A percentile compares a stretch with the other conserved stretches of the same genome.
These are phyloP conservation scores for Microcebus griseorufus DNA, from an alignment of 2,113 vertebrate species.

Conservation along the genomic window DNA sequence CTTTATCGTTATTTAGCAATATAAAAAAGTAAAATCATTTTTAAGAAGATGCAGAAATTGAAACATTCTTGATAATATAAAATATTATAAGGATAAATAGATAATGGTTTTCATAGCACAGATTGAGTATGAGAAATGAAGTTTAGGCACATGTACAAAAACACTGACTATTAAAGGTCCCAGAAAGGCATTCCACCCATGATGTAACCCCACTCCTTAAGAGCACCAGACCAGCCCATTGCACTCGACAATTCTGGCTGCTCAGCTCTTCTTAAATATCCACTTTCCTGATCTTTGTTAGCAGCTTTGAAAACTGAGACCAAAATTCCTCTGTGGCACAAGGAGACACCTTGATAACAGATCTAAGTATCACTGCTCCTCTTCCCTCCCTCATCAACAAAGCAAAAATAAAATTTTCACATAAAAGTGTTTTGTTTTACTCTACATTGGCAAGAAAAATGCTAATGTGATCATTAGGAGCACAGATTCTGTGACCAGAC, in stretches of 20 bases:
- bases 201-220: rapidly evolving
- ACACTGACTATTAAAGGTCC: rapidly evolving
- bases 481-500: neutral
- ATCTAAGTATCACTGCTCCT: neutral
- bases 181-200: neutral
- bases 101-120: neutral
- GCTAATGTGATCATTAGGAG: neutral
- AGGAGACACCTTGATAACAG: neutral
- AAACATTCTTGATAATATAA: neutral
- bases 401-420: neutral
- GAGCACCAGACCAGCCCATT: neutral
- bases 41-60: neutral
- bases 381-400: neutral
- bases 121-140: neutral
- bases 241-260: neutral
- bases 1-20: neutral
- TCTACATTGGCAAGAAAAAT: neutral
- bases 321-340: neutral
- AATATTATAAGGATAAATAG: neutral
- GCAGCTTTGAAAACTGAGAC: neutral
- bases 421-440: neutral
- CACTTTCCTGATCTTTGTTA: neutral
- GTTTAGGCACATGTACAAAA: neutral
- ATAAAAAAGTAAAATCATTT: neutral
- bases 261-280: neutral